Evolutionary conservation across 2,113 vertebrate genomes (phyloP).

Genomic region (Australoheros scitulus): DNA sequence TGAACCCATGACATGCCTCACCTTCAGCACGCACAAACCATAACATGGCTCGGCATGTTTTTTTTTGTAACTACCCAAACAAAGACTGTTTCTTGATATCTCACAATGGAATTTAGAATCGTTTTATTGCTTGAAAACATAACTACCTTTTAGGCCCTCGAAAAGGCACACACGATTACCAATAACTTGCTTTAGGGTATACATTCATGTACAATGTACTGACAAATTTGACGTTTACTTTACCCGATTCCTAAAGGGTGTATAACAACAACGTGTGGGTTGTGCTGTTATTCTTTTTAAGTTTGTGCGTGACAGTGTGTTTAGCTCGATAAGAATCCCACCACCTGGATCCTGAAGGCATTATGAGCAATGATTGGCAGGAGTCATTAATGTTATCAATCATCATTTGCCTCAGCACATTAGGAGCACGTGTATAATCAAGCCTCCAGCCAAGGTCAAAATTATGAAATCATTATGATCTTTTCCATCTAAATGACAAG

Average conservation of each 20-base stretch:
- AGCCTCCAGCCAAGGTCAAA: conserved; percentile 75
- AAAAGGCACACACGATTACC: not conserved
- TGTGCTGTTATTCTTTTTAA: not conserved
- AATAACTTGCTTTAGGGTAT: not conserved
- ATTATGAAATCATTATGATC: conserved; percentile 68
- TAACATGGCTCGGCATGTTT: too few species aligned
- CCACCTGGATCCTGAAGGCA: conserved; percentile 57
- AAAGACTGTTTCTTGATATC: not conserved
- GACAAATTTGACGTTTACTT: not conserved
- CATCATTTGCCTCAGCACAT: conserved; percentile 70
- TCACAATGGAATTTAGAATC: not conserved
- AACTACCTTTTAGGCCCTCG: too few species aligned
- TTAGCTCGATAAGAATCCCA: conserved; percentile 10
- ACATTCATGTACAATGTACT: not conserved
- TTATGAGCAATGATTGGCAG: conserved; percentile 66
- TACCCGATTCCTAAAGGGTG: not conserved
- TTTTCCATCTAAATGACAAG: conserved; percentile 65
- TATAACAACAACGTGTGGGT: not conserved
- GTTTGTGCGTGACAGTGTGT: not conserved
- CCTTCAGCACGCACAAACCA: too few species aligned
- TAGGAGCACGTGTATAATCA: conserved; percentile 68
- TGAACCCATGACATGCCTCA: too few species aligned
- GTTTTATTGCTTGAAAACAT: too few species aligned
- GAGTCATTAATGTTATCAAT: conserved; percentile 72
- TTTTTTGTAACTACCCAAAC: not conserved